Conservation (phyloP, 2,113 vertebrate species). For the Pterophyllum scalare region DNA sequence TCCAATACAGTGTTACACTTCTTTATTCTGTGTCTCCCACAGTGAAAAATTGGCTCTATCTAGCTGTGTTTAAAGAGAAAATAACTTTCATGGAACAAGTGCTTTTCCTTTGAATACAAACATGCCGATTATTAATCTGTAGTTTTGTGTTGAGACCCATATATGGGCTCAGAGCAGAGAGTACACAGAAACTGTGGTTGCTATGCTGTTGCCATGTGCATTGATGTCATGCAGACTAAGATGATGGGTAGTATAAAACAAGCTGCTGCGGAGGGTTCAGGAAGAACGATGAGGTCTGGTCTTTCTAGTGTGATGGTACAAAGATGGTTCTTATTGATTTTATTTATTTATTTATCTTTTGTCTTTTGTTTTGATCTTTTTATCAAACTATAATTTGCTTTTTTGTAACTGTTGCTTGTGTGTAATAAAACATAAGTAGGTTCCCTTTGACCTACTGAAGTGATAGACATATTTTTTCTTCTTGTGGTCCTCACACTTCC, state of each 20-base stretch:
- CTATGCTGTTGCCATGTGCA: background rate
- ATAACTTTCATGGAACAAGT: background rate
- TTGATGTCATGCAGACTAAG: background rate
- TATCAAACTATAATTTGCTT: background rate
- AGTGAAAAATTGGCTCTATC: background rate
- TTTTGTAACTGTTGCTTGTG: background rate
- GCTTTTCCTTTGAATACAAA: background rate
- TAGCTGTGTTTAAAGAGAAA: background rate
- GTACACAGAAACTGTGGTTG: conserved; percentile 3
- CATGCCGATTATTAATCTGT: background rate
- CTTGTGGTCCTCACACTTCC: background rate
- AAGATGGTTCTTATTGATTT: background rate
- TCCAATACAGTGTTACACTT: background rate
- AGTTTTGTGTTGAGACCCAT: background rate
- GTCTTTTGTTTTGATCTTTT: background rate
- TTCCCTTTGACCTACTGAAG: background rate
- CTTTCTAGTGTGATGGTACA: background rate
- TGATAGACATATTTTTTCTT: background rate
- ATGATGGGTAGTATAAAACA: background rate
- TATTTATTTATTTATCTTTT: no score
- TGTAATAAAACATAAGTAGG: background rate
- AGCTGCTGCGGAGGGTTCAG: background rate
- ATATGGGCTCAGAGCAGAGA: background rate
- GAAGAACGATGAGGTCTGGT: background rate
- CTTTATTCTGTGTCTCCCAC: background rate